Conservation (phyloP, 2,797 vertebrate genomes). For the Oceanodroma leucorhoa region DNA sequence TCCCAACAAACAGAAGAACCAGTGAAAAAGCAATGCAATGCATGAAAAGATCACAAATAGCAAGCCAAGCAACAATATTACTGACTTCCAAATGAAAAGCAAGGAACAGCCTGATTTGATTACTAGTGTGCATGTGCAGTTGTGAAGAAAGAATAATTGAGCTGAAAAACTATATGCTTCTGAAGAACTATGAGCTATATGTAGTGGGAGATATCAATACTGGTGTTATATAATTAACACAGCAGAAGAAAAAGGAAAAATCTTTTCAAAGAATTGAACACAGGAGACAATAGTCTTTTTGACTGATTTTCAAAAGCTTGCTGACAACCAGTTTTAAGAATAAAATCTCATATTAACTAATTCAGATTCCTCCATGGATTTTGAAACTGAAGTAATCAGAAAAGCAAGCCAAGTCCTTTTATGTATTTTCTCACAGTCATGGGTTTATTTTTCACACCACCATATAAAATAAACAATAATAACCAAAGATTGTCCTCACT, state of each 20-base stretch:
- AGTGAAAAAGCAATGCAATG: neutral
- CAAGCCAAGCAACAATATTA: neutral
- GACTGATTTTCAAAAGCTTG: neutral
- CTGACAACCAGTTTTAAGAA: neutral
- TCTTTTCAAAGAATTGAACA: neutral
- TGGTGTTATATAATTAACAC: neutral
- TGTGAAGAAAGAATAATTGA: neutral
- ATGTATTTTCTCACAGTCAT: neutral
- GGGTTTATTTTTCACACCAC: neutral
- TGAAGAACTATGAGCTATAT: neutral
- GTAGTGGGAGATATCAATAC: neutral
- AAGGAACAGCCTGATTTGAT: neutral
- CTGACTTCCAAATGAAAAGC: neutral
- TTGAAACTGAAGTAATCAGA: neutral
- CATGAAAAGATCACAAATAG: neutral
- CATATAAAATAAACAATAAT: neutral
- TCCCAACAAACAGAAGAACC: neutral
- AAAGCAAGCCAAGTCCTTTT: neutral
- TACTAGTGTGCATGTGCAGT: neutral
- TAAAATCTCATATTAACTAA: neutral
- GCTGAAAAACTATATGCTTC: neutral
- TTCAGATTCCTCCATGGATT: neutral
- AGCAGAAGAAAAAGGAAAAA: neutral
- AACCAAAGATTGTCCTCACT: neutral
- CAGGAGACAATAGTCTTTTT: neutral